A percentile compares a stretch with the other conserved stretches of the same genome.
These are phyloP conservation scores for Tetramorium parvispinum DNA, from an alignment of 1,140 invertebrate genomes.

Conservation along the genomic window DNA sequence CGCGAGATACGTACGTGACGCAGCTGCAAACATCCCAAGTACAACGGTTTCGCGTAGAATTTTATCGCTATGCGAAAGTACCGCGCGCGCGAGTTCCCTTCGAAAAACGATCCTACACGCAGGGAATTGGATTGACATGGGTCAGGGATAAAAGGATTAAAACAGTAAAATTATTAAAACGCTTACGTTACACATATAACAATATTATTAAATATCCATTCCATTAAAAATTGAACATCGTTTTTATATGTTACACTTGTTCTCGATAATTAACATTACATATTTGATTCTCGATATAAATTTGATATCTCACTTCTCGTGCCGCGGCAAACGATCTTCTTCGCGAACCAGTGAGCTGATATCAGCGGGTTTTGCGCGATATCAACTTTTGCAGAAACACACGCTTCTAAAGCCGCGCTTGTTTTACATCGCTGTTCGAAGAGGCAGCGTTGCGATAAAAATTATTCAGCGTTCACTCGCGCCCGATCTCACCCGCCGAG, in stretches of 20 bases:
- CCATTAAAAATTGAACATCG: background rate
- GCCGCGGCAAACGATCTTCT: background rate
- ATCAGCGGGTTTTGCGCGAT: constrained; percentile 5
- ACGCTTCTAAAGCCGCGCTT: background rate
- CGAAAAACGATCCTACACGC: background rate
- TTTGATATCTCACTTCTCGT: background rate
- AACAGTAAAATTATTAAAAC: background rate
- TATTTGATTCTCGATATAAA: background rate
- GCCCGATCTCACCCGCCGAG: background rate
- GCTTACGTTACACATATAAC: too few relatives aligned
- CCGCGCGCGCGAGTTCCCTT: background rate
- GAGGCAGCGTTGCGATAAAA: constrained; percentile 51
- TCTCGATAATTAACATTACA: background rate
- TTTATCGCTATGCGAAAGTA: background rate
- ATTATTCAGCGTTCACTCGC: constrained; percentile 24
- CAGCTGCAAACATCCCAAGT: constrained; percentile 30
- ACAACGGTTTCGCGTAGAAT: background rate
- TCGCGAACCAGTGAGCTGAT: background rate
- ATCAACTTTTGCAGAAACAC: constrained; percentile 12
- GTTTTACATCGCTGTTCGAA: constrained; percentile 21
- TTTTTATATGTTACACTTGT: background rate
- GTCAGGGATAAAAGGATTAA: background rate
- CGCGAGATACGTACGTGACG: constrained; percentile 40
- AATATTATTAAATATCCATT: background rate
- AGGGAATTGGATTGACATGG: background rate